Percentiles rank a stretch among this genome's conserved stretches.
These are phyloP conservation scores for Tarsius wallacei DNA, from an alignment of 2,797 vertebrate species.

Conservation along the genomic window DNA sequence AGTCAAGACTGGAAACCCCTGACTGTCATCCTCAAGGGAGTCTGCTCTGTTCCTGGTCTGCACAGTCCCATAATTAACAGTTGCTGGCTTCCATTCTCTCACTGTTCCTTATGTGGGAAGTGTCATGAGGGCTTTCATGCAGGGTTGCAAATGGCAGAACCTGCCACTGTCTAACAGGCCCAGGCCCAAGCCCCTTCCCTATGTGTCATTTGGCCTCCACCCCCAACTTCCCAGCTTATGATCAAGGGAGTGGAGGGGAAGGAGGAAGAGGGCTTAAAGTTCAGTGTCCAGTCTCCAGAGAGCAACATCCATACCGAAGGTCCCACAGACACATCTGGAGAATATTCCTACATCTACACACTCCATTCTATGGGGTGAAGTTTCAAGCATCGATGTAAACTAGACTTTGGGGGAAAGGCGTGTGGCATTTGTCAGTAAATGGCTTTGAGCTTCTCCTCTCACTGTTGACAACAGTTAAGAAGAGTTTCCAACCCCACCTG, in stretches of 20 bases:
- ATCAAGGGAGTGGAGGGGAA: neutral
- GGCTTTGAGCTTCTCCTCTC: neutral
- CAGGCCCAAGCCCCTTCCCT: neutral
- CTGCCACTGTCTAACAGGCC: neutral
- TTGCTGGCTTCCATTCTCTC: neutral
- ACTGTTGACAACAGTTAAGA: neutral
- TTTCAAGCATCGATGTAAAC: neutral
- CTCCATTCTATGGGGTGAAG: neutral
- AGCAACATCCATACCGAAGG: neutral
- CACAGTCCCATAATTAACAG: neutral
- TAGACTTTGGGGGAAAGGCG: neutral
- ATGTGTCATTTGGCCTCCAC: neutral
- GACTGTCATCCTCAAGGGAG: neutral
- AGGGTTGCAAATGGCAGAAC: neutral
- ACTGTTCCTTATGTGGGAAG: neutral
- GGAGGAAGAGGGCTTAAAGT: neutral
- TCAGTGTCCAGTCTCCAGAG: neutral
- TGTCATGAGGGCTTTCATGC: accelerated
- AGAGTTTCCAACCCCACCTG: neutral
- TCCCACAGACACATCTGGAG: neutral
- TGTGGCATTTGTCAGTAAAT: neutral
- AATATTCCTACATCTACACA: neutral
- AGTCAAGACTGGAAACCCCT: neutral
- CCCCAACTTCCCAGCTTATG: neutral
- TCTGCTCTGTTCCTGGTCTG: neutral